Evolutionary conservation across 2,113 vertebrate genomes (phyloP).

Genomic region (Propithecus coquereli): DNA sequence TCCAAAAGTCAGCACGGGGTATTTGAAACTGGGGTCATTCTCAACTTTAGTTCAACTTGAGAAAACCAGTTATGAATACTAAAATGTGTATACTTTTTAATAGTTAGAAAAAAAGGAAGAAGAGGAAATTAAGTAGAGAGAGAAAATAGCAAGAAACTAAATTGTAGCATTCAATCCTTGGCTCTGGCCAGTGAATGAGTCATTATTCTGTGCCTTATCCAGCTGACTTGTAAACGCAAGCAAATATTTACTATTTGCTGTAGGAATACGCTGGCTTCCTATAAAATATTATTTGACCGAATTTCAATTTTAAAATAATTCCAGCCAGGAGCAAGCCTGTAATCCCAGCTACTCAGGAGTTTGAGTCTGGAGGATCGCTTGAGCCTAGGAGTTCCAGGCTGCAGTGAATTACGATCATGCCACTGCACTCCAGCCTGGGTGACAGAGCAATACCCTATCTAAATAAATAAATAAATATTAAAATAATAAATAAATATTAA

Average conservation of each 20-base stretch:
- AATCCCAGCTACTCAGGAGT: neutral
- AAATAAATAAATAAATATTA: no score
- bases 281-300: neutral
- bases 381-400: neutral
- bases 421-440: neutral
- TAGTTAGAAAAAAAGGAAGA: neutral
- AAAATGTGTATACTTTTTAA: neutral
- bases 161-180: neutral
- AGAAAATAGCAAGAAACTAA: slow-evolving; percentile 8
- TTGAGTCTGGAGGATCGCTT: neutral
- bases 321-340: neutral
- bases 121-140: neutral
- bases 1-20: neutral
- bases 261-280: neutral
- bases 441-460: neutral
- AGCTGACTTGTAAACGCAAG: neutral
- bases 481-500: no score
- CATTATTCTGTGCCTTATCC: neutral
- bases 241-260: neutral
- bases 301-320: neutral
- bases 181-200: neutral
- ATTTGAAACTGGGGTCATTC: neutral
- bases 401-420: neutral
- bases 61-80: neutral
- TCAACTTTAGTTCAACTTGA: neutral